Percentiles rank a stretch among this genome's conserved stretches.
Evolutionary conservation across 2,797 vertebrate species (phyloP).

Genomic region (Gymnocypris eckloni): DNA sequence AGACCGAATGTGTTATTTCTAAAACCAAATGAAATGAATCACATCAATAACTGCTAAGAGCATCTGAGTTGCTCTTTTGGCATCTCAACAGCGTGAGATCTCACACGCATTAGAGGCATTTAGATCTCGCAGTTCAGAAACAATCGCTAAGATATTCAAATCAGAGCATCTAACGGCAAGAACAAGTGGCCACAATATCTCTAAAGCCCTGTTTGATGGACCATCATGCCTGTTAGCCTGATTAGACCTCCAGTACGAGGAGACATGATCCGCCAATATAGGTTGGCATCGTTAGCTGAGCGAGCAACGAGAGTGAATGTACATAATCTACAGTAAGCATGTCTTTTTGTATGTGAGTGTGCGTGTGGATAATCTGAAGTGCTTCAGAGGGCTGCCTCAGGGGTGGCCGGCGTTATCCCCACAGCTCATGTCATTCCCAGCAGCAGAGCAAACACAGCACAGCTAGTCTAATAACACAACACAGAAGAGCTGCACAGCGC

Average conservation of each 20-base stretch:
- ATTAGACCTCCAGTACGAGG: constrained; percentile 23
- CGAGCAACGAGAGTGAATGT: background rate
- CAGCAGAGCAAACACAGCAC: constrained; percentile 16
- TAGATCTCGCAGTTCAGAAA: constrained; percentile 11
- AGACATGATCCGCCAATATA: constrained; percentile 12
- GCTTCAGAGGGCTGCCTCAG: constrained; percentile 63
- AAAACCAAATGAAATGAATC: background rate
- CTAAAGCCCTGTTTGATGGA: background rate
- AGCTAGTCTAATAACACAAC: background rate
- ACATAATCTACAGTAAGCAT: constrained; percentile 33
- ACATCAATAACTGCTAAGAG: constrained; percentile 9
- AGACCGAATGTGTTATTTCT: constrained; percentile 4
- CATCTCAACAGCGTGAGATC: constrained; percentile 15
- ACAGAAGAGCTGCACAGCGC: constrained; percentile 16
- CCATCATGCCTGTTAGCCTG: constrained; percentile 31
- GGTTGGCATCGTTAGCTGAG: background rate
- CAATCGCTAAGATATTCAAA: constrained; percentile 10
- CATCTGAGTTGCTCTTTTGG: constrained; percentile 7
- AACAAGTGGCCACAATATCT: constrained; percentile 8
- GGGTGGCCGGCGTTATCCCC: constrained; percentile 23
- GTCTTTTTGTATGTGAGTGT: constrained; percentile 41
- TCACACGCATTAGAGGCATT: constrained; percentile 9
- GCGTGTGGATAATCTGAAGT: constrained; percentile 48
- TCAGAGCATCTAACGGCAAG: background rate
- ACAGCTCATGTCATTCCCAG: constrained; percentile 18